Base-by-base conservation (phyloP, 2,797 vertebrate genomes). In the Diplodus sargus region DNA sequence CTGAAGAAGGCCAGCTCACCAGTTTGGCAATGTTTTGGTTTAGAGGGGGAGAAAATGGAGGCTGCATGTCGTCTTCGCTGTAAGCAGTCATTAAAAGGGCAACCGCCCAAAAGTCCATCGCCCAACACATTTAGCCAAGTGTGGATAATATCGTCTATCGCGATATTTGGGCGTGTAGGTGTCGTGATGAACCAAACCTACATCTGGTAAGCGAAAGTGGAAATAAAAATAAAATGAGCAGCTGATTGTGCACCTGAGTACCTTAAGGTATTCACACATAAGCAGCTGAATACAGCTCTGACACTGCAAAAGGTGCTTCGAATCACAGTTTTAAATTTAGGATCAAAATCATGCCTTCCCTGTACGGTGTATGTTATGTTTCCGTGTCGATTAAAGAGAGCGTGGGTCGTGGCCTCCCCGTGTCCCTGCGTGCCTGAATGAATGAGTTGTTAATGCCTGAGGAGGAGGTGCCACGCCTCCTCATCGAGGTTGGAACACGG, bases 391-490 rank as follows among this genome's bases (percentile, higher is more conserved):
- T 30, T 25, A 28, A 45, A 5, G 39, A 54, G 49, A 28, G 39
- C 1, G 6, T 48, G 56, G 47, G 30, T 28, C 47, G 64, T 3
- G 5, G 39, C 71, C 57, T 61, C 28, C 39, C 6, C 51, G 67
- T 73, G 74, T 75, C 75, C 61, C 70, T 56, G 64, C 18, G 1
- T 76, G 74, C 59, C 71, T 58, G 56, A 58, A 70, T 45, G 70
- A 65, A 74, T 80, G 70, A 52, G 65, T 45, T 52, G 62, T 62
- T 62, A 56, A 74, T 54, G 65, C 72, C 71, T 20, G 39, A 78
- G 67, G 69, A 82, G 77, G 39, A 71, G 78, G 70, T 69, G 57
- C 67, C 58, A 61, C 53, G 52, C 71, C 66, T 81, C 76, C 59
- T 77, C 16, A 28, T 64, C 14, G 23, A 51, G 70, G 75, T 78